Percentiles rank a stretch among this genome's conserved stretches.
phyloP scores from a whole-genome alignment of 2,888 invertebrate species.

The Thymelicus sylvestris region DNA sequence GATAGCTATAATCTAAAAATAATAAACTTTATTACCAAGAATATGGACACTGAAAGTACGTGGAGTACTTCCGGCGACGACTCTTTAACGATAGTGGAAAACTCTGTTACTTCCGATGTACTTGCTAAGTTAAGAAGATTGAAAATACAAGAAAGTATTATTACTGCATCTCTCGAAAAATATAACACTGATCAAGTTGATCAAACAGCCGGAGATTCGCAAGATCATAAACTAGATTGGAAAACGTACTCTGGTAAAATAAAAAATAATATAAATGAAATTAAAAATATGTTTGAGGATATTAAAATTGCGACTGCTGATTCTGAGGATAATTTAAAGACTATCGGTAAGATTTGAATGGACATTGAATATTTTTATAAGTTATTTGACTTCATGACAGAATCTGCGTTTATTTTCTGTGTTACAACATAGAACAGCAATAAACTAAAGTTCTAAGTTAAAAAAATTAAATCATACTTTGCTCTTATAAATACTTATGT shows the following conservation, averaged over 20 bases:
- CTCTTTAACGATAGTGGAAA: conserved; percentile 24
- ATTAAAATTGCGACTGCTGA: conserved; percentile 53
- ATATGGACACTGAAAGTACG: conserved; percentile 35
- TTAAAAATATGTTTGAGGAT: conserved; percentile 64
- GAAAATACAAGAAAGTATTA: conserved; percentile 70
- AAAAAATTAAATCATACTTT: too few species aligned
- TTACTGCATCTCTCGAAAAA: conserved; percentile 51
- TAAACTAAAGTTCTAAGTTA: too few species aligned
- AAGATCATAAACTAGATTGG: conserved; percentile 43
- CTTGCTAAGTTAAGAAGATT: conserved; percentile 63
- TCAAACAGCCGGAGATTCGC: conserved; percentile 34
- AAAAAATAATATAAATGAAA: conserved; percentile 53
- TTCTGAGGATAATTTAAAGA: conserved; percentile 53
- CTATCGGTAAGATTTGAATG: conserved; percentile 49
- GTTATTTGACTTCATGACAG: too few species aligned
- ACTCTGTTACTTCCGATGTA: conserved; percentile 43
- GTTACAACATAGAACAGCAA: too few species aligned
- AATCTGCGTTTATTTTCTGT: too few species aligned
- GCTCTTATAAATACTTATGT: too few species aligned
- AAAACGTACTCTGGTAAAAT: conserved; percentile 51
- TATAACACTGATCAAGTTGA: conserved; percentile 42
- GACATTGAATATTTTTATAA: too few species aligned
- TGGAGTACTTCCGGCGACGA: conserved; percentile 21
- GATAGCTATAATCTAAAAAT: too few species aligned
- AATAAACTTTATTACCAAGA: too few species aligned